Base-by-base conservation (phyloP, 1,140 invertebrate species). In the Drosophila mojavensis region DNA sequence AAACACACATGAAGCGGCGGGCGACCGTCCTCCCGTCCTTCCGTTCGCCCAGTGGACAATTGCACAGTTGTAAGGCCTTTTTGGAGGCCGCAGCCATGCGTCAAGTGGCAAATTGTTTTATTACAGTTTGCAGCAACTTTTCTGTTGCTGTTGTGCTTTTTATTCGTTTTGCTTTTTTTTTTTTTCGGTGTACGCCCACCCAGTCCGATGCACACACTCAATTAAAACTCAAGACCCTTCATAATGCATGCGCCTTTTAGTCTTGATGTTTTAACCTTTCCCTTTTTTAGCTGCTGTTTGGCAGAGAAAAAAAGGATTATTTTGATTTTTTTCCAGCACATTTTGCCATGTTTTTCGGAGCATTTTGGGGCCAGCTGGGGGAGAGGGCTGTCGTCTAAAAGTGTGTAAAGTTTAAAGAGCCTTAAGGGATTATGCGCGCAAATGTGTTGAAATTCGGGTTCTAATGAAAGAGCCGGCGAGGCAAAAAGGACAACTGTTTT, bases 381-480 rank as follows among this genome's bases (percentile, higher is more conserved):
- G 30, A 70, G n/a, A 43, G 24, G 28, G 28, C 28, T 6, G 28
- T 28, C 66, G 48, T 59, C 72, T 66, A 90, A 83, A 90, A 91
- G 88, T 91, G 82, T 91, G 88, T 88, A 88, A 91, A 91, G 88
- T 91, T 91, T 88, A 91, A 91, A 91, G 88, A 91, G 88, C 88
- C 88, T 91, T 91, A 91, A 91, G 88, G 88, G 88, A 91, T 91
- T 91, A 91, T 79, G 78, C 69, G 78, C 77, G 75, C 80, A 88
- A 91, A 91, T 91, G 88, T 91, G 88, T 88, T 84, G 80, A 91
- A 91, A 88, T 84, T 88, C 75, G 80, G 79, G 63, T 69, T 70
- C 70, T 84, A 79, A 83, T 83, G 73, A 72, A 60, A 59, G 48
- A 76, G 74, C 54, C 51, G 67, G 66, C 60, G 65, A 71, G 65